Evolutionary conservation across 2,888 invertebrate species (phyloP).

Genomic region (Parnassius mnemosyne): DNA sequence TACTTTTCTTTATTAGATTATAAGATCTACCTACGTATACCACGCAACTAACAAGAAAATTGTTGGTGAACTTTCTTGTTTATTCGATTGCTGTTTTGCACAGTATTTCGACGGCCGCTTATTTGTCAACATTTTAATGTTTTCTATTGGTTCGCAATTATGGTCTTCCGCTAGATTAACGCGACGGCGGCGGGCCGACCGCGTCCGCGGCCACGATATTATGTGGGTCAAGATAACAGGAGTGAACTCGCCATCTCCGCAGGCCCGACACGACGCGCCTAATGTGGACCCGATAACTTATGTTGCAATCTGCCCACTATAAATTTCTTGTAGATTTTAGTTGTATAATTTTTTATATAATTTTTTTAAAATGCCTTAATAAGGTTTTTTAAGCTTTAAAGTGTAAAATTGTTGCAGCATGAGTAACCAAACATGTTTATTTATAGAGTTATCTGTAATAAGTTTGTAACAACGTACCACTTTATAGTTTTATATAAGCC

Average conservation of each 20-base stretch:
- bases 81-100: slow-evolving; percentile 30
- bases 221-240: slow-evolving; percentile 69
- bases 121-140: slow-evolving; percentile 31
- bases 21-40: no score
- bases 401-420: neutral
- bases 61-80: slow-evolving; percentile 1
- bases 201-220: slow-evolving; percentile 61
- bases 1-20: no score
- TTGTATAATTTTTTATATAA: no score
- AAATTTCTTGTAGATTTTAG: neutral
- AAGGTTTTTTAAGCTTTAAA: no score
- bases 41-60: no score
- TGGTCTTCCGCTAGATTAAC: slow-evolving; percentile 55
- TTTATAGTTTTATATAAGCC: neutral
- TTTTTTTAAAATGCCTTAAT: no score
- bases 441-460: no score
- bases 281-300: neutral
- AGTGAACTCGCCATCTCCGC: slow-evolving; percentile 32
- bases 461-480: slow-evolving; percentile 2
- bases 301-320: neutral
- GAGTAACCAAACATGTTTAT: neutral
- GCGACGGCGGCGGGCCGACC: slow-evolving; percentile 44
- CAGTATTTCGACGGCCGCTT: neutral
- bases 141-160: slow-evolving; percentile 49
- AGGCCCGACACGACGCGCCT: neutral